Conservation (phyloP, 2,888 invertebrate species). For the Rotaria socialis region DNA sequence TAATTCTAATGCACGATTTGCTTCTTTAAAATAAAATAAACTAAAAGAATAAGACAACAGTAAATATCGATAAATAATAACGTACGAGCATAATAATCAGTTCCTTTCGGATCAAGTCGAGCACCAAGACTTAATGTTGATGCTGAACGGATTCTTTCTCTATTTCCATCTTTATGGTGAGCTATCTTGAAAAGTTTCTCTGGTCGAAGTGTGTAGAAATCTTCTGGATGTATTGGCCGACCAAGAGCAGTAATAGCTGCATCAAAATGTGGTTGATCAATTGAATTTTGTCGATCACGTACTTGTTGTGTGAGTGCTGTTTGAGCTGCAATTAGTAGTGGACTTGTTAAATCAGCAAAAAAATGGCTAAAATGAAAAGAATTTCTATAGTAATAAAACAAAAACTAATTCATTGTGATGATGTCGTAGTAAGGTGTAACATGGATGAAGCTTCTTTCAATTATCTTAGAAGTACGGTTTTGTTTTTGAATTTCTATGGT, state of each 20-base stretch:
- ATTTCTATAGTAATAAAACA: no score
- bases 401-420: no score
- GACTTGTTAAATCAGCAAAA: conserved; percentile 56
- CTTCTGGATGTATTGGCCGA: conserved; percentile 27
- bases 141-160: not conserved
- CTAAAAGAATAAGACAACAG: conserved; percentile 18
- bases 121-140: conserved; percentile 50
- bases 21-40: conserved; percentile 18
- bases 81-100: conserved; percentile 53
- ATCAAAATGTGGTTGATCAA: conserved; percentile 46
- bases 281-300: not conserved
- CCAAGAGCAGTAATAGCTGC: conserved; percentile 39
- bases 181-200: conserved; percentile 4
- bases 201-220: conserved; percentile 31
- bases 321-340: conserved; percentile 57
- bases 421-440: no score
- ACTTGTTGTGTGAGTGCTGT: conserved; percentile 52
- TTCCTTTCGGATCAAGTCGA: conserved; percentile 54
- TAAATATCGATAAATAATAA: conserved; percentile 49
- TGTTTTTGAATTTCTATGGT: no score
- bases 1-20: conserved; percentile 47
- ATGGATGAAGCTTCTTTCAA: no score
- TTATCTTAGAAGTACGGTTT: no score
- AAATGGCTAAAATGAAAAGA: conserved; percentile 52
- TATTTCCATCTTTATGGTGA: not conserved